Evolutionary conservation across 2,888 invertebrate species (phyloP), one percentile per base, ranked within the genome.

Genomic region (Agonum fuliginosum): DNA sequence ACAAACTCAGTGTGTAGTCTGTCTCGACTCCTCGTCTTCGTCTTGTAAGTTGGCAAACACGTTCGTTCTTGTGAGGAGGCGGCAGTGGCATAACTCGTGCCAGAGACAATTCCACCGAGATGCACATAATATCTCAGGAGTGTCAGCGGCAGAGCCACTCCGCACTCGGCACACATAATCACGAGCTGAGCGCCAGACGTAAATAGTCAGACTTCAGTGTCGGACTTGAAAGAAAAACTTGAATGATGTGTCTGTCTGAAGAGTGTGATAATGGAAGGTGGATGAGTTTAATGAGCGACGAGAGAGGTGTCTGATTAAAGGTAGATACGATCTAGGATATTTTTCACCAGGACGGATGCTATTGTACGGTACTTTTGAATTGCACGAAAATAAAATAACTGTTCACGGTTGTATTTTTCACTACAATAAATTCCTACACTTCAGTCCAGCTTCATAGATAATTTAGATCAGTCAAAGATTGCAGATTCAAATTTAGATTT

Each of bases 61-160:
- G 74, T 74, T 74, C 74, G 74, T 74, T 74, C 74, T 74, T 74
- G 73, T 24, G 41, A 27, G 22, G 58, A 1, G 8, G 34, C 34
- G 10, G 46, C 17, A 20, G 2, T 8, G 10, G 67, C 75, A 67
- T 67, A 75, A 75, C 75, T 75, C 48, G 72, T 41, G 75, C 75
- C 51, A 43, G 48, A 75, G 75, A 75, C 75, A 75, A 75, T 75
- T 75, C 75, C 75, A 75, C 65, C 8, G 74, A 65, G 62, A 67
- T 75, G 75, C 65, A 67, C 75, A 75, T 75, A 67, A 75, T 75
- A 75, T 75, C 75, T 75, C 75, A 75, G 67, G 48, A 41, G 67
- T 75, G 75, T 75, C 75, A 75, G 48, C 46, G 67, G 19, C 43
- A 67, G 67, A 67, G 24, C 43, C 67, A 67, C 67, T 67, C 22